phyloP scores from a whole-genome alignment of 1,140 invertebrate genomes.

The Temnothorax curvispinosus region DNA sequence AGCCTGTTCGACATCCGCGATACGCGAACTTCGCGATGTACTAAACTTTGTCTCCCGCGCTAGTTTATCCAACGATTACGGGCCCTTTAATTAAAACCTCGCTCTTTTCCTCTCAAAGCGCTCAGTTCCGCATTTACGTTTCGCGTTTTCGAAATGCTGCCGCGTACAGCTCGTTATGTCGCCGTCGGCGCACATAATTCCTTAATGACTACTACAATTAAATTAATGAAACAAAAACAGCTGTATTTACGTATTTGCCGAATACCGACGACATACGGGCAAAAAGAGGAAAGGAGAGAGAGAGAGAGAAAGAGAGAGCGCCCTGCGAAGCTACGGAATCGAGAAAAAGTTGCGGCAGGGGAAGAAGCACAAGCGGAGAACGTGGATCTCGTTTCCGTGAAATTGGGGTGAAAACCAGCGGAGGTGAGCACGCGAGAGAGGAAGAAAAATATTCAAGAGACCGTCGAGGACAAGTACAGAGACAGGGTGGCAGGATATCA shows the following conservation, averaged over 20 bases:
- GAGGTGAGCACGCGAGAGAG: slow-evolving; percentile 55
- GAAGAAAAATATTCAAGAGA: slow-evolving; percentile 72
- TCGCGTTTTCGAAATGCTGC: slow-evolving; percentile 25
- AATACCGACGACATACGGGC: not conserved
- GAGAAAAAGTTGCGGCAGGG: slow-evolving; percentile 21
- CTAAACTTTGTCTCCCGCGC: slow-evolving; percentile 51
- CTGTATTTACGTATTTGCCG: slow-evolving; percentile 18
- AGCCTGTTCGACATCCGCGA: slow-evolving; percentile 55
- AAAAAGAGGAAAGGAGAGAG: not conserved
- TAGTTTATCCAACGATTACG: slow-evolving; percentile 53
- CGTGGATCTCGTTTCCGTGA: slow-evolving; percentile 64
- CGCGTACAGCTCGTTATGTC: slow-evolving; percentile 36
- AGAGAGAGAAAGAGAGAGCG: not conserved
- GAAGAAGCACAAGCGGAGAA: slow-evolving; percentile 13
- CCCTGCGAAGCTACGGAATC: not conserved
- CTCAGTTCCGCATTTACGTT: slow-evolving; percentile 12
- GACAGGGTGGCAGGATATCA: slow-evolving; percentile 73
- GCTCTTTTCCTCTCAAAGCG: slow-evolving; percentile 42
- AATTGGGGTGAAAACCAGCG: slow-evolving; percentile 71
- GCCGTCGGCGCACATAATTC: slow-evolving; percentile 38
- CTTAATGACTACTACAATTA: slow-evolving; percentile 51
- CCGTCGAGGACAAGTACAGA: slow-evolving; percentile 66
- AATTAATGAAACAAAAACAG: slow-evolving; percentile 56
- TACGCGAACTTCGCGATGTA: slow-evolving; percentile 53
- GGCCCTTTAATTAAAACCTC: slow-evolving; percentile 55